Percentiles rank a stretch among this genome's conserved stretches.
Conservation (phyloP, 2,113 vertebrate species). For the Cyprinodon variegatus region DNA sequence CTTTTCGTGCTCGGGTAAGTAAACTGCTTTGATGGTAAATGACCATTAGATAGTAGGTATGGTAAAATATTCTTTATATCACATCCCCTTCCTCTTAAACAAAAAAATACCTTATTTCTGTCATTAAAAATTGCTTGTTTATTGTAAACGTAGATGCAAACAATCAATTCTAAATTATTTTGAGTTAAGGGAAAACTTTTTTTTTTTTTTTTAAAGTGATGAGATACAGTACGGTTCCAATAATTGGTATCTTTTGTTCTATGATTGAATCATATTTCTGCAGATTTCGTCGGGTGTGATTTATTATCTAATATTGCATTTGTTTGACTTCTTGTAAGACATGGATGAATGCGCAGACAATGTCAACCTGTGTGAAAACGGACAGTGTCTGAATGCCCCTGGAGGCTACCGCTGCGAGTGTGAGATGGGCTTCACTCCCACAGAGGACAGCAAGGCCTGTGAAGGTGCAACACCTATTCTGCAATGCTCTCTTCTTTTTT, state of each 20-base stretch:
- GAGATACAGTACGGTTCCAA: too few species aligned
- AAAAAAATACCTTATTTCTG: too few species aligned
- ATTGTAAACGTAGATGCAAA: background rate
- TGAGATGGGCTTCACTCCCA: conserved; percentile 93
- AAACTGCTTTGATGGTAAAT: too few species aligned
- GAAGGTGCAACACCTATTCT: conserved; percentile 78
- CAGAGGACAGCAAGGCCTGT: conserved; percentile 90
- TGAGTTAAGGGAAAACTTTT: too few species aligned
- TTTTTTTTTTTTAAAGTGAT: too few species aligned
- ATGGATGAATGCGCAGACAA: conserved; percentile 93
- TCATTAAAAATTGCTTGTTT: too few species aligned
- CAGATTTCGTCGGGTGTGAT: background rate
- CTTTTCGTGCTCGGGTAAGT: conserved; percentile 88
- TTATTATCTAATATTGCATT: background rate
- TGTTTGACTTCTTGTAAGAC: conserved; percentile 71
- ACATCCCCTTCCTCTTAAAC: too few species aligned
- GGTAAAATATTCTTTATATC: background rate
- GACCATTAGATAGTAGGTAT: background rate
- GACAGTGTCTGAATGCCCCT: conserved; percentile 91
- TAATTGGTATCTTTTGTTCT: background rate
- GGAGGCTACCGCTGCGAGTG: conserved; percentile 94
- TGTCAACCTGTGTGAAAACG: conserved; percentile 90
- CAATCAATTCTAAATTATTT: background rate
- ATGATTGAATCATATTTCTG: background rate
- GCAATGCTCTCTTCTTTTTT: background rate